Conservation (phyloP, 2,888 invertebrate genomes). For the Aricia artaxerxes region DNA sequence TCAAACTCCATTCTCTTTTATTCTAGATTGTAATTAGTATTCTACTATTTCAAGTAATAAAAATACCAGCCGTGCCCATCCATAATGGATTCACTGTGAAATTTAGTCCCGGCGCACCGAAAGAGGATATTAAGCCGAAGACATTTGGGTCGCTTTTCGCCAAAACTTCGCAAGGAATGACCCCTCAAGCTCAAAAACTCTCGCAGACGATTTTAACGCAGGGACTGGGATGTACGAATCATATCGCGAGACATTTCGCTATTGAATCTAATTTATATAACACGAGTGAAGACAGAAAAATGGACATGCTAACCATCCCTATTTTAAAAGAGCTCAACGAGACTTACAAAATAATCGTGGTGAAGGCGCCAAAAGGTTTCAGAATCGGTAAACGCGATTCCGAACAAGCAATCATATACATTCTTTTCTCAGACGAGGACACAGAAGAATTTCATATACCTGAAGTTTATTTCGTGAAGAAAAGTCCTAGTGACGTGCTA, state of each 20-base stretch:
- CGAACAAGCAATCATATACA: slow-evolving; percentile 56
- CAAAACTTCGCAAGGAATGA: slow-evolving; percentile 54
- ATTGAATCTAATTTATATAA: slow-evolving; percentile 36
- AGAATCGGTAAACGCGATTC: slow-evolving; percentile 48
- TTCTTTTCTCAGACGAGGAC: slow-evolving; percentile 58
- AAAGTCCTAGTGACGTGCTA: slow-evolving; percentile 41
- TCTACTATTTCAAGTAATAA: slow-evolving; percentile 14
- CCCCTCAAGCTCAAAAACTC: slow-evolving; percentile 41
- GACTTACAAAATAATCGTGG: slow-evolving; percentile 65
- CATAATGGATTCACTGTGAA: slow-evolving; percentile 58
- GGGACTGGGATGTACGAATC: slow-evolving; percentile 53
- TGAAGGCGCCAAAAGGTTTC: slow-evolving; percentile 59
- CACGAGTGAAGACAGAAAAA: slow-evolving; percentile 35
- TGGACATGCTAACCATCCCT: slow-evolving; percentile 56
- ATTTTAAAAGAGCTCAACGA: slow-evolving; percentile 53
- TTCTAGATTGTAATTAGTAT: slow-evolving; percentile 17
- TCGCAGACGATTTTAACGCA: slow-evolving; percentile 47
- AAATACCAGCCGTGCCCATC: slow-evolving; percentile 47
- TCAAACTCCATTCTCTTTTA: neutral
- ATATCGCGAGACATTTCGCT: slow-evolving; percentile 55
- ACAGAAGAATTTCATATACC: slow-evolving; percentile 51
- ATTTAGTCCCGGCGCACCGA: slow-evolving; percentile 51
- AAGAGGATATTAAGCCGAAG: slow-evolving; percentile 50
- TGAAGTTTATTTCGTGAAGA: slow-evolving; percentile 61
- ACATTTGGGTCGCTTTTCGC: slow-evolving; percentile 44